Evolutionary conservation across 2,113 vertebrate genomes (phyloP), one percentile per base, ranked within the genome.

Genomic region (Vulpes vulpes): DNA sequence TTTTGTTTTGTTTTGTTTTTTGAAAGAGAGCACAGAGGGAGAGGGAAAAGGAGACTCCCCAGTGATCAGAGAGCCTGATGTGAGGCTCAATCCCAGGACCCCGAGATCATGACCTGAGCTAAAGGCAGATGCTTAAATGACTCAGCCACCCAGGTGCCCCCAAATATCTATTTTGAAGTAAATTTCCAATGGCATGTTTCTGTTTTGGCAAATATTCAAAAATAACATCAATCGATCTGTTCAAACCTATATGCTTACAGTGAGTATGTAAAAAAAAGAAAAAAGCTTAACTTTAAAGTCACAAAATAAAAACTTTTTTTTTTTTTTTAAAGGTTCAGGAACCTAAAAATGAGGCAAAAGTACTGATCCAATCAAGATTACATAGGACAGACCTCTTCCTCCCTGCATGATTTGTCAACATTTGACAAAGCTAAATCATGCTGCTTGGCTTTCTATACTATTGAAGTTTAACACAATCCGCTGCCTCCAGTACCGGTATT

Each of bases 371-470:
- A 19, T 94, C 35, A 92, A 97, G 92, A 67, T 86, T 64, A 83
- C 35, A 71, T 55, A 93, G 62, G 15, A 51, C 27, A 74, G 59
- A 92, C 14, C 38, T 69, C 30, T 86, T 95, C 30, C 19, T 88
- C 62, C n/a, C 38, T 80, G 67, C 25, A 95, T 84, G 92, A 88
- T 59, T 69, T 91, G 80, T 59, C 62, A 97, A 51, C 14, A 89
- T 74, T 76, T 91, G 53, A 85, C 27, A 93, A 96, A 80, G 38
- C 64, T 91, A 96, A 93, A 93, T 94, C 79, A 83, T 90, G 51
- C 6, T 43, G 64, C 49, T 69, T 91, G 83, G 67, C 57, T 89
- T 86, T 96, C 62, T 87, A 22, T 49, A 87, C 35, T 71, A 96
- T 0, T 76, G 43, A 90, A 59, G 30, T 94, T 85, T 69, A 78